Conservation (phyloP, 2,113 vertebrate genomes). For the Polypterus bichir region DNA sequence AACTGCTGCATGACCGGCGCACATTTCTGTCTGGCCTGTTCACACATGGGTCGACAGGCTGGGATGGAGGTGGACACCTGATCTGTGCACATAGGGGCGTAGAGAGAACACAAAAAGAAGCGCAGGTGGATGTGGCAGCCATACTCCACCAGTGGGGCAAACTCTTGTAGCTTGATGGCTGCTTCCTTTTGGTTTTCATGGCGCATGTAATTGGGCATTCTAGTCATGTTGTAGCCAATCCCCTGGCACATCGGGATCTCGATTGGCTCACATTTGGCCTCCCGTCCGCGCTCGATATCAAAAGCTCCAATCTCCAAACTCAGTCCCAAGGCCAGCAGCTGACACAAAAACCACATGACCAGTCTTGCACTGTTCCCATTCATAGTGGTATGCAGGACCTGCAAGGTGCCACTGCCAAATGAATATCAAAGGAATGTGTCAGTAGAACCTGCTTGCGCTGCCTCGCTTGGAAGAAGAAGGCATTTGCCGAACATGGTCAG, state of each 20-base stretch:
- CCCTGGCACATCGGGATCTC: constrained; percentile 89
- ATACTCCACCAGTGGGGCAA: constrained; percentile 84
- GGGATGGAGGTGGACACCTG: constrained; percentile 93
- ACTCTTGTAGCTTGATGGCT: constrained; percentile 81
- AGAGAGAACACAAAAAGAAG: constrained; percentile 96
- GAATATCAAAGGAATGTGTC: too few relatives aligned
- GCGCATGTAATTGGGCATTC: constrained; percentile 93
- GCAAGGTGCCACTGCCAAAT: too few relatives aligned
- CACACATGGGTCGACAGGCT: constrained; percentile 96
- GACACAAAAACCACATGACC: constrained; percentile 48
- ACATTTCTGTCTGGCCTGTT: constrained; percentile 80
- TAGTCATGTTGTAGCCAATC: constrained; percentile 94
- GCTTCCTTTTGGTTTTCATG: constrained; percentile 87
- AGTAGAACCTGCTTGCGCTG: too few relatives aligned
- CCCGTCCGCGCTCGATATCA: constrained; percentile 70
- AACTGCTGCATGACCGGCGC: constrained; percentile 94
- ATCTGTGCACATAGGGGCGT: constrained; percentile 93
- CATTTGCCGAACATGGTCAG: too few relatives aligned
- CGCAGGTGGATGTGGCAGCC: constrained; percentile 90
- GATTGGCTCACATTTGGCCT: constrained; percentile 83
- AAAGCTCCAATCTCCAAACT: constrained; percentile 71
- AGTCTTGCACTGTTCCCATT: constrained; percentile 17
- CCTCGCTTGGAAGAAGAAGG: too few relatives aligned
- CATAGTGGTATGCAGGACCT: too few relatives aligned
- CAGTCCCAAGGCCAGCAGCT: constrained; percentile 50